These are phyloP conservation scores for Phoenicopterus ruber DNA, from an alignment of 2,113 vertebrate species.

Conservation along the genomic window DNA sequence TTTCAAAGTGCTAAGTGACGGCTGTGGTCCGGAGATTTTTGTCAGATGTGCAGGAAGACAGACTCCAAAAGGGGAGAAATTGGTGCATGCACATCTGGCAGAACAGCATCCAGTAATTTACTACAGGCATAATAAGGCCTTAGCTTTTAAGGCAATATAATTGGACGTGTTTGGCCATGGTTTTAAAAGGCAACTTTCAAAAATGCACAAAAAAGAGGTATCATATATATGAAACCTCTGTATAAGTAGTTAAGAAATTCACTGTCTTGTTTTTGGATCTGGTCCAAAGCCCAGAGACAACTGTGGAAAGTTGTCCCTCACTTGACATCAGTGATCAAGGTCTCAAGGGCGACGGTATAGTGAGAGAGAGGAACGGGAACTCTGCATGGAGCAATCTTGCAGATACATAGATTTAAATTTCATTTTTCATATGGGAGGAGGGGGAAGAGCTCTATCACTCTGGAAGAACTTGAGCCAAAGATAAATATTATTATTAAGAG, in stretches of 20 bases:
- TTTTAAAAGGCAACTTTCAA: neutral
- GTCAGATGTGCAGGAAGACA: neutral
- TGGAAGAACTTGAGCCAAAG: neutral
- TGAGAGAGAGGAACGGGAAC: neutral
- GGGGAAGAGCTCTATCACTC: neutral
- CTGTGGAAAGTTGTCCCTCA: neutral
- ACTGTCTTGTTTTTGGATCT: neutral
- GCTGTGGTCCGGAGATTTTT: neutral
- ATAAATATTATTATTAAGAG: neutral
- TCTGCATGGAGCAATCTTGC: neutral
- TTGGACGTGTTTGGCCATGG: neutral
- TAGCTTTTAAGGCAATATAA: neutral
- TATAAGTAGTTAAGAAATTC: neutral
- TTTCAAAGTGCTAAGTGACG: conserved; percentile 2
- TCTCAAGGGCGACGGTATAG: neutral
- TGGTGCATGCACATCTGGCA: neutral
- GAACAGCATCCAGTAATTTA: neutral
- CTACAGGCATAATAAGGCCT: neutral
- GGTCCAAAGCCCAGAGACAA: neutral
- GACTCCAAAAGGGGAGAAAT: neutral
- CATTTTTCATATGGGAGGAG: neutral
- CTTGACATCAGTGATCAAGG: neutral
- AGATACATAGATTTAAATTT: neutral
- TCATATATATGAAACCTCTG: neutral
- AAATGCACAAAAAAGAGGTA: neutral